Conservation (phyloP, 1,140 invertebrate genomes). For the Meteorus sp. region DNA sequence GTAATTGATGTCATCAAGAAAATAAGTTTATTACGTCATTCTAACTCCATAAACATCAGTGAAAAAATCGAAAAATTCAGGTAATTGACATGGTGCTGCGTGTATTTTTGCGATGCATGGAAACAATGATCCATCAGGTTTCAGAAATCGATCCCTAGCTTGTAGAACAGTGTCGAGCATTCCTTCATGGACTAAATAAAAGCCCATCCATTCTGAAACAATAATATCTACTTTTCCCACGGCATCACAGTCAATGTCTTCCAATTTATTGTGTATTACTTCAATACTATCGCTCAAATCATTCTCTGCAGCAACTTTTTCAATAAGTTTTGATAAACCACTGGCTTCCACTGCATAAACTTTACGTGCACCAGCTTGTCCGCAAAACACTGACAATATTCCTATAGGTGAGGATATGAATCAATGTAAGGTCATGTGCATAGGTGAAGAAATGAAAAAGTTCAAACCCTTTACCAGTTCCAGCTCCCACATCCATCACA, state of each 20-base stretch:
- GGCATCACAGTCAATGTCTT: conserved; percentile 74
- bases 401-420: conserved; percentile 55
- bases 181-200: conserved; percentile 96
- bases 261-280: conserved; percentile 77
- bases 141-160: conserved; percentile 89
- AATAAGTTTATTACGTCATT: conserved; percentile 79
- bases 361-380: conserved; percentile 85
- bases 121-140: conserved; percentile 68
- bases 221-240: conserved; percentile 90
- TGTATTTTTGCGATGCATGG: conserved; percentile 47
- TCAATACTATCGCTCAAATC: conserved; percentile 65
- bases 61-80: conserved; percentile 80
- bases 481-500: conserved; percentile 92
- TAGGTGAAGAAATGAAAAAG: conserved; percentile 23
- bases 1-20: conserved; percentile 59
- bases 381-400: conserved; percentile 95
- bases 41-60: conserved; percentile 92
- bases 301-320: conserved; percentile 78
- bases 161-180: conserved; percentile 94
- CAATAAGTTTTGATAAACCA: conserved; percentile 78
- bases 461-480: conserved; percentile 62
- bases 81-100: conserved; percentile 68
- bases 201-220: conserved; percentile 99
- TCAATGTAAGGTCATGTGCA: background rate
- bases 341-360: conserved; percentile 94